A percentile compares a stretch with the other conserved stretches of the same genome.
These are phyloP conservation scores for Oopsacas minuta DNA, from an alignment of 37 sponge, comb jelly and placozoan genomes.

Conservation along the genomic window DNA sequence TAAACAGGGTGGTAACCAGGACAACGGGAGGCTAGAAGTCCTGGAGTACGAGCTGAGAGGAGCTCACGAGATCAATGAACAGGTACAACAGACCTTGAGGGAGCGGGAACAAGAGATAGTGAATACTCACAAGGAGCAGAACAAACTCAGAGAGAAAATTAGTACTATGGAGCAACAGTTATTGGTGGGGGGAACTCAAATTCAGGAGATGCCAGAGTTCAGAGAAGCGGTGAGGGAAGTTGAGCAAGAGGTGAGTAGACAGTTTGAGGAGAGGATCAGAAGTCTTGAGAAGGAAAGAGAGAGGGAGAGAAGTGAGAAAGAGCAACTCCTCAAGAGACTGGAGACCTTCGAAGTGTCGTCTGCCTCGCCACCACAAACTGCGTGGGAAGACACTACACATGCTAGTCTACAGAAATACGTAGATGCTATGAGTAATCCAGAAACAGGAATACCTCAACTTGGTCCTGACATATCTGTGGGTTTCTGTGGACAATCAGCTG, in stretches of 20 bases:
- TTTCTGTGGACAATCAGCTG: conserved; percentile 35
- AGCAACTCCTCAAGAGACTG: conserved; percentile 27
- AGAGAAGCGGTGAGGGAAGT: conserved; percentile 16
- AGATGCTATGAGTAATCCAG: conserved; percentile 35
- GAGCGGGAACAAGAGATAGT: conserved; percentile 28
- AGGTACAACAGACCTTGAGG: conserved; percentile 12
- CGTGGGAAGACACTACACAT: neutral
- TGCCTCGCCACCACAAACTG: neutral
- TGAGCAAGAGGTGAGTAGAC: conserved; percentile 6
- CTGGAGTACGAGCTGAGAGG: conserved; percentile 4
- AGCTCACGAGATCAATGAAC: conserved; percentile 20
- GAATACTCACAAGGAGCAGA: conserved; percentile 32
- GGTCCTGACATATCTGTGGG: conserved; percentile 20
- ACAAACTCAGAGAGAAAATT: neutral
- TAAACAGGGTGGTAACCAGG: neutral
- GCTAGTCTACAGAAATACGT: conserved; percentile 27
- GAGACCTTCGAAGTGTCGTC: conserved; percentile 22
- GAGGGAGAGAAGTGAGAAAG: conserved; percentile 29
- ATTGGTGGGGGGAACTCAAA: neutral
- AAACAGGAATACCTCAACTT: conserved; percentile 45
- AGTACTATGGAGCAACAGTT: neutral
- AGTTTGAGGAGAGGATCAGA: neutral
- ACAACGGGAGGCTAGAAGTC: neutral
- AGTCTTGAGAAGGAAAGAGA: neutral
- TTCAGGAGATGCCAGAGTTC: conserved; percentile 14